Evolutionary conservation across 2,888 invertebrate species (phyloP).

Genomic region (Lasioglossum malachurum): DNA sequence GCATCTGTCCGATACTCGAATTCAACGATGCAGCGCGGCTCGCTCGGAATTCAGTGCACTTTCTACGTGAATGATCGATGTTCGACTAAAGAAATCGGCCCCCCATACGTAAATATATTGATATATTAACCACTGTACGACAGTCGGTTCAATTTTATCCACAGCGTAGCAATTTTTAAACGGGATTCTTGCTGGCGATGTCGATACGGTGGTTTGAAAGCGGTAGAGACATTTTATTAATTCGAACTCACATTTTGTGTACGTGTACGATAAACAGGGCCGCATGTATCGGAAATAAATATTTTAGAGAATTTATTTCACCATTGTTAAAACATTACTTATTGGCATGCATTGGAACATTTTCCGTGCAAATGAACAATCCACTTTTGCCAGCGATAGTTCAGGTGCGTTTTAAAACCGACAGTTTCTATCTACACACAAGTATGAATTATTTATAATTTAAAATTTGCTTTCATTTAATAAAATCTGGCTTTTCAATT

Average conservation of each 20-base stretch:
- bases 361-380: background rate
- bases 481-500: background rate
- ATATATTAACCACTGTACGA: background rate
- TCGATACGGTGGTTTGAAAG: background rate
- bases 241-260: background rate
- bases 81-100: background rate
- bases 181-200: background rate
- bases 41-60: background rate
- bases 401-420: background rate
- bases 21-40: background rate
- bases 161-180: background rate
- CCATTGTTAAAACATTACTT: background rate
- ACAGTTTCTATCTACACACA: background rate
- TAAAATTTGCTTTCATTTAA: background rate
- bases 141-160: background rate
- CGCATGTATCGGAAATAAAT: background rate
- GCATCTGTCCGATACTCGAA: background rate
- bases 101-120: background rate
- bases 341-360: background rate
- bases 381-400: background rate
- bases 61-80: constrained; percentile 3
- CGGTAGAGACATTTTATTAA: background rate
- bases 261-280: background rate
- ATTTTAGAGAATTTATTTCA: background rate
- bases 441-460: background rate